These are phyloP conservation scores for Acleris cristana DNA, from an alignment of 2,888 invertebrate genomes.

Conservation along the genomic window DNA sequence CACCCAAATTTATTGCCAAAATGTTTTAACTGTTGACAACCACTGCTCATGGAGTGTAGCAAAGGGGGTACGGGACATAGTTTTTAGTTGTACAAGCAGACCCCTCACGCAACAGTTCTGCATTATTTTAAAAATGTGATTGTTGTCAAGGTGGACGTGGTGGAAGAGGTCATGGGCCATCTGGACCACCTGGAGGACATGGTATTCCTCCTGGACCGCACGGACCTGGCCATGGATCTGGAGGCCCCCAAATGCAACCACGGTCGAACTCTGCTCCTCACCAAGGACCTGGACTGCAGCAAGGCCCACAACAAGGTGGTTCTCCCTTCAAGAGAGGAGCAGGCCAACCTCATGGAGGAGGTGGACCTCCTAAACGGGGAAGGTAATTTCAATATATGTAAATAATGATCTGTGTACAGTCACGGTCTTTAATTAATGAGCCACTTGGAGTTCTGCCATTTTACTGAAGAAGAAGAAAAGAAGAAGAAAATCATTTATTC, in stretches of 20 bases:
- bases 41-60: background rate
- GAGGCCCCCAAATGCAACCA: slow-evolving; percentile 44
- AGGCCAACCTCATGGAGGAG: slow-evolving; percentile 65
- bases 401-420: too few relatives aligned
- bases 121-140: slow-evolving; percentile 1
- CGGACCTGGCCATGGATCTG: slow-evolving; percentile 43
- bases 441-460: too few relatives aligned
- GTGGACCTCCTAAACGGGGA: slow-evolving; percentile 74
- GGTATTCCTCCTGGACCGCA: slow-evolving; percentile 38
- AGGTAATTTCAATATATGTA: slow-evolving; percentile 50
- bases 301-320: slow-evolving; percentile 43
- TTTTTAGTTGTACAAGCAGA: too few relatives aligned
- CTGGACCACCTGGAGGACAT: slow-evolving; percentile 39
- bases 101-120: too few relatives aligned
- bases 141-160: slow-evolving; percentile 52
- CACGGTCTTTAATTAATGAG: too few relatives aligned
- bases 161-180: slow-evolving; percentile 61
- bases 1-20: too few relatives aligned
- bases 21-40: too few relatives aligned
- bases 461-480: too few relatives aligned
- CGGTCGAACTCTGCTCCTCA: slow-evolving; percentile 49
- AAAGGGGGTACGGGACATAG: too few relatives aligned
- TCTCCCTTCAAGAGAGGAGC: slow-evolving; percentile 68
- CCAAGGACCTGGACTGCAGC: slow-evolving; percentile 45
- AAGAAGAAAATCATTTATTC: too few relatives aligned